Conservation (phyloP, 2,113 vertebrate genomes). For the Nestor notabilis region DNA sequence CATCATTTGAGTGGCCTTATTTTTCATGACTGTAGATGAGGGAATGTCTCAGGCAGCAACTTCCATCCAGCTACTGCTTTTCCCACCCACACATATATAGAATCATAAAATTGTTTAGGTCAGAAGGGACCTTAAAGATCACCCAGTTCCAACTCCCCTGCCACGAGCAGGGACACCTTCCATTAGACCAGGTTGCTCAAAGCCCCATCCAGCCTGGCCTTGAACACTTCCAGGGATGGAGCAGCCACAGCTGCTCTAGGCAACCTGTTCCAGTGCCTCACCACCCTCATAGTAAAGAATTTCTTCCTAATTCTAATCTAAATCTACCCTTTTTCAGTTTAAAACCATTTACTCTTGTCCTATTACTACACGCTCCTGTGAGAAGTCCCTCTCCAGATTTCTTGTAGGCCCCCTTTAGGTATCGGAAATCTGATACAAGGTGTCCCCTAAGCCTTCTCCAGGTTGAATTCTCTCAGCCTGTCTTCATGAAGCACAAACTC, state of each 20-base stretch:
- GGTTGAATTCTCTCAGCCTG: neutral
- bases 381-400: neutral
- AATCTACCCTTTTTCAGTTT: neutral
- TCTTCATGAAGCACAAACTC: neutral
- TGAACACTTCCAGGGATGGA: neutral
- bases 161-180: neutral
- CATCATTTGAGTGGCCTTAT: neutral
- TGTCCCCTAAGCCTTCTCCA: neutral
- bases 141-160: neutral
- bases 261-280: neutral
- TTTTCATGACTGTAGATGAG: neutral
- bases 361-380: neutral
- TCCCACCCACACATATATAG: neutral
- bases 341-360: neutral
- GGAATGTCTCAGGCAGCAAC: neutral
- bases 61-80: neutral
- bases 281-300: neutral
- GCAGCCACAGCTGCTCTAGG: neutral
- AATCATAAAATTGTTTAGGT: neutral
- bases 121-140: neutral
- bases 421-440: neutral
- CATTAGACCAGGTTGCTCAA: neutral
- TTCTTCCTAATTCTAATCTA: neutral
- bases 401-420: neutral
- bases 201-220: neutral